These are phyloP conservation scores for Pecten maximus DNA, from an alignment of 2,888 invertebrate genomes.

Conservation along the genomic window DNA sequence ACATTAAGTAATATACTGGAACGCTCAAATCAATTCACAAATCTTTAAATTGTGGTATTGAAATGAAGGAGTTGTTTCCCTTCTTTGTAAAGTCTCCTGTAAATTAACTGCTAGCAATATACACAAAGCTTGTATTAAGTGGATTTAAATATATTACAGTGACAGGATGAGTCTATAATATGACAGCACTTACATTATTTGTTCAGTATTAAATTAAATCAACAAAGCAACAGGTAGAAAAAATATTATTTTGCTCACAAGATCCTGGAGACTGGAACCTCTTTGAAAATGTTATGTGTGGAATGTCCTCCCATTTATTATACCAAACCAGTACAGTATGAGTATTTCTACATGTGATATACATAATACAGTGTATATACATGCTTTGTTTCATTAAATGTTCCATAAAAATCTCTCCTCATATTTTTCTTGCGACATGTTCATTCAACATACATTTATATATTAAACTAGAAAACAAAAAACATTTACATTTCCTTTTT, in stretches of 20 bases:
- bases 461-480: neutral
- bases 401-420: neutral
- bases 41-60: neutral
- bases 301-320: neutral
- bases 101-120: too few relatives aligned
- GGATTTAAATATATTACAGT: too few relatives aligned
- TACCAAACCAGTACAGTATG: neutral
- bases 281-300: neutral
- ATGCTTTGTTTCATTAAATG: neutral
- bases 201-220: neutral
- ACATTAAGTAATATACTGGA: too few relatives aligned
- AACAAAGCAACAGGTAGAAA: neutral
- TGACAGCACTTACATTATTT: neutral
- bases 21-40: too few relatives aligned
- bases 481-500: neutral
- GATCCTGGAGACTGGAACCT: neutral
- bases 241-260: neutral
- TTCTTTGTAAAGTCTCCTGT: neutral
- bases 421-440: neutral
- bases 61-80: neutral
- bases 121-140: too few relatives aligned
- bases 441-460: neutral
- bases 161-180: neutral
- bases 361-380: neutral
- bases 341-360: neutral